These are phyloP conservation scores for Tenthredo notha DNA, from an alignment of 2,888 invertebrate species.

Conservation along the genomic window DNA sequence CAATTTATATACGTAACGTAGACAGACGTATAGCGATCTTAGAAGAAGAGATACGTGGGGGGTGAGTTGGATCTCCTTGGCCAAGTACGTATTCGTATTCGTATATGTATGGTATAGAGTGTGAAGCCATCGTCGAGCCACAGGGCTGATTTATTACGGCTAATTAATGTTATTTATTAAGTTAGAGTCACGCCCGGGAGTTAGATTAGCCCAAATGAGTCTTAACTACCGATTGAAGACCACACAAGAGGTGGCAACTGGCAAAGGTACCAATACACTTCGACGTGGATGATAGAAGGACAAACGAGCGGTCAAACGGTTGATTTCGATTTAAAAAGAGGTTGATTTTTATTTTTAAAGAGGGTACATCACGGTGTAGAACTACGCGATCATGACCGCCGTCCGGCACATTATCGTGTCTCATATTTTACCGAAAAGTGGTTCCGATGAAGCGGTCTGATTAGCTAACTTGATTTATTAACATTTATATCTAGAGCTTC, in stretches of 20 bases:
- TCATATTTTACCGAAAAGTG: conserved; percentile 70
- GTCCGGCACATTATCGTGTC: conserved; percentile 58
- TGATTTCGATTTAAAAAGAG: conserved; percentile 46
- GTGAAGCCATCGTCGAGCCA: conserved; percentile 51
- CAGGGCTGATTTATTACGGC: conserved; percentile 61
- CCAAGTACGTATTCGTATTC: conserved; percentile 10
- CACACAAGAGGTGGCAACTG: conserved; percentile 62
- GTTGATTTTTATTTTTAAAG: conserved; percentile 47
- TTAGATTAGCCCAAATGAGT: conserved; percentile 60
- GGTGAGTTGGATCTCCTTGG: not conserved
- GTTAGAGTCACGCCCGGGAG: conserved; percentile 53
- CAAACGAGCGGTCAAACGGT: conserved; percentile 49
- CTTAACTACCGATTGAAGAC: conserved; percentile 66
- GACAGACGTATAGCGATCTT: not conserved
- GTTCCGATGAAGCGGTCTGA: conserved; percentile 72
- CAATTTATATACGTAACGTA: not conserved
- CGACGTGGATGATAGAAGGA: conserved; percentile 16
- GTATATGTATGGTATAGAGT: conserved; percentile 37
- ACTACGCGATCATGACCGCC: conserved; percentile 27
- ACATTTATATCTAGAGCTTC: conserved; percentile 63
- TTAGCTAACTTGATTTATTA: conserved; percentile 71
- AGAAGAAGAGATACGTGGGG: not conserved
- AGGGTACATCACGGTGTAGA: not conserved
- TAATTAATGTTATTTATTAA: conserved; percentile 69
- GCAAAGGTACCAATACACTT: conserved; percentile 32